A percentile compares a stretch with the other conserved stretches of the same genome.
Conservation (phyloP, 2,113 vertebrate genomes). For the Phyllostomus hastatus region DNA sequence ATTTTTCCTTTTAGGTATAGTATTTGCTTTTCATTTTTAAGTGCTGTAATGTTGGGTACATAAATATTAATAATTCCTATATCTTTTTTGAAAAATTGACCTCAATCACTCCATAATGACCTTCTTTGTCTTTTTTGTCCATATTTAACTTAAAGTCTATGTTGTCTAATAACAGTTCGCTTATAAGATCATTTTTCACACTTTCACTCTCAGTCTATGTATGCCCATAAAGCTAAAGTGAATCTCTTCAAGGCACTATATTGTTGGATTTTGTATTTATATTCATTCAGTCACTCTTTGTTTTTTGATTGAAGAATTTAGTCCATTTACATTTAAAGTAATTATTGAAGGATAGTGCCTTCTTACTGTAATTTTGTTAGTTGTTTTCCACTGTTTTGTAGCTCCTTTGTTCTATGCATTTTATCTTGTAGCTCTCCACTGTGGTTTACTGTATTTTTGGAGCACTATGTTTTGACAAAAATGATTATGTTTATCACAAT, state of each 20-base stretch:
- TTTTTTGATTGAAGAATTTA: background rate
- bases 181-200: background rate
- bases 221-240: background rate
- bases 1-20: background rate
- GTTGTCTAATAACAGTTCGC: background rate
- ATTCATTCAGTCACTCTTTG: background rate
- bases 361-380: background rate
- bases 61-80: background rate
- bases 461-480: background rate
- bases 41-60: background rate
- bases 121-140: background rate
- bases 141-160: background rate
- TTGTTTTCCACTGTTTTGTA: background rate
- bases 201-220: background rate
- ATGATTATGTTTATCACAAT: background rate
- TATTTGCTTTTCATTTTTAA: background rate
- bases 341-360: background rate
- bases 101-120: background rate
- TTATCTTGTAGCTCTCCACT: background rate
- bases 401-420: background rate
- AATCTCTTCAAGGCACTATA: background rate
- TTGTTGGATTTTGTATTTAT: background rate
- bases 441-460: background rate
- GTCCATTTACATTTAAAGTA: background rate
- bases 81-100: background rate